Evolutionary conservation across 1,140 invertebrate species (phyloP).

Genomic region (silkworm (Bombyx mori)): DNA sequence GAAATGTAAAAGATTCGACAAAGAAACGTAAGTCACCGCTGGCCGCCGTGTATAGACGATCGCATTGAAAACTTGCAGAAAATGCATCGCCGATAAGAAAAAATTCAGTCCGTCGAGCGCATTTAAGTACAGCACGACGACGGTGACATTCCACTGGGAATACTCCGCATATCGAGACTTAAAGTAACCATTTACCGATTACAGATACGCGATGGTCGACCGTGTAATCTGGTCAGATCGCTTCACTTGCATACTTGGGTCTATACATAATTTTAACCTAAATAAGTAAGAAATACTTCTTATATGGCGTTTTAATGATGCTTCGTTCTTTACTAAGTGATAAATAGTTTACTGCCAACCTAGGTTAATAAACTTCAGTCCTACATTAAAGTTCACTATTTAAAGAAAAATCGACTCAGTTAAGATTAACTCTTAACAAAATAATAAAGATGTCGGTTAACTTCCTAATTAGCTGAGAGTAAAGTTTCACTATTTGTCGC

Average conservation of each 20-base stretch:
- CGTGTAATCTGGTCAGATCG: conserved; percentile 62
- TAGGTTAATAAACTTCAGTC: too few relatives aligned
- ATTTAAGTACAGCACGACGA: conserved; percentile 59
- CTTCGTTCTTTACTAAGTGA: conserved; percentile 1
- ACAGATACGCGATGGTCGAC: conserved; percentile 65
- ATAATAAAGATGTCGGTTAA: too few relatives aligned
- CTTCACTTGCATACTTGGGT: conserved; percentile 52
- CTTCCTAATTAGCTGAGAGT: background rate
- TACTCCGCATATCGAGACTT: conserved; percentile 63
- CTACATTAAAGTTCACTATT: conserved; percentile 3
- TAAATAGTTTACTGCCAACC: too few relatives aligned
- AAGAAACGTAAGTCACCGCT: conserved; percentile 4
- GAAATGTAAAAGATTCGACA: conserved; percentile 5
- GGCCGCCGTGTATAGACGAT: conserved; percentile 31
- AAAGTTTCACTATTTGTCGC: conserved; percentile 16
- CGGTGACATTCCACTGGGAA: conserved; percentile 61
- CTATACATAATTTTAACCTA: conserved; percentile 63
- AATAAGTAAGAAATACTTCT: conserved; percentile 60
- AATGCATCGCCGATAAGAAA: conserved; percentile 68
- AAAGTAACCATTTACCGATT: conserved; percentile 68
- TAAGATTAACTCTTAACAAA: too few relatives aligned
- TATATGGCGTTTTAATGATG: conserved; percentile 47
- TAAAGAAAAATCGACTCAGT: background rate
- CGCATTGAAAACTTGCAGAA: conserved; percentile 66
- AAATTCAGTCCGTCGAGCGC: conserved; percentile 62